phyloP scores from a whole-genome alignment of 2,888 invertebrate genomes.

The Hirtodrosophila alboralis region DNA sequence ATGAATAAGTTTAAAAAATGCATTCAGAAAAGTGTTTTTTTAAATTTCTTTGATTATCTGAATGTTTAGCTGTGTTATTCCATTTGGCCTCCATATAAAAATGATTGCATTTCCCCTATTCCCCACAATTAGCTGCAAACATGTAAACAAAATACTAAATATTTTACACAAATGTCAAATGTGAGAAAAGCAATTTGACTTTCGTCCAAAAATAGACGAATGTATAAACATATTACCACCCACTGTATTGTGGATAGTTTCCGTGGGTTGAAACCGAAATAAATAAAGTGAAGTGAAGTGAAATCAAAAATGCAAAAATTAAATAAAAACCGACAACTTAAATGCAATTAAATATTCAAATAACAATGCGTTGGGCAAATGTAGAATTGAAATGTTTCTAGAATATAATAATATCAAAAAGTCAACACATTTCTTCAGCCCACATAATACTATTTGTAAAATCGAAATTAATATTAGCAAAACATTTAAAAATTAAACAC shows the following conservation, averaged over 20 bases:
- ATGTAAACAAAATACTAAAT: conserved; percentile 35
- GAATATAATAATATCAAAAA: too few relatives aligned
- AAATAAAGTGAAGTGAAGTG: conserved; percentile 24
- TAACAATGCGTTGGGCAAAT: not conserved
- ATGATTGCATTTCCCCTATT: conserved; percentile 9
- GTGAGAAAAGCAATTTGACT: conserved; percentile 55
- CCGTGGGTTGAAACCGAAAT: conserved; percentile 57
- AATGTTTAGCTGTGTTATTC: too few relatives aligned
- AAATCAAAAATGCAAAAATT: conserved; percentile 5
- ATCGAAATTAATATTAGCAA: too few relatives aligned
- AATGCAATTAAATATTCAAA: conserved; percentile 5
- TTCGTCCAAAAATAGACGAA: conserved; percentile 53
- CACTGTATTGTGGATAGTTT: conserved; percentile 56
- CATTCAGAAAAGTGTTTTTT: too few relatives aligned
- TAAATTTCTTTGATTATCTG: too few relatives aligned
- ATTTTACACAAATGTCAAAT: conserved; percentile 59
- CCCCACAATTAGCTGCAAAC: conserved; percentile 6
- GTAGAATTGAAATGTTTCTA: too few relatives aligned
- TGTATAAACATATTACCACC: conserved; percentile 49
- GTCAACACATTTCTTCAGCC: too few relatives aligned
- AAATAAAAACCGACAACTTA: not conserved
- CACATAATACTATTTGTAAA: too few relatives aligned
- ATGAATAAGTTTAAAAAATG: too few relatives aligned
- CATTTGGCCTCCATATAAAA: not conserved
- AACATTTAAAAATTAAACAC: too few relatives aligned